Conservation (phyloP, 2,888 invertebrate genomes). For the Orthosia gothica region DNA sequence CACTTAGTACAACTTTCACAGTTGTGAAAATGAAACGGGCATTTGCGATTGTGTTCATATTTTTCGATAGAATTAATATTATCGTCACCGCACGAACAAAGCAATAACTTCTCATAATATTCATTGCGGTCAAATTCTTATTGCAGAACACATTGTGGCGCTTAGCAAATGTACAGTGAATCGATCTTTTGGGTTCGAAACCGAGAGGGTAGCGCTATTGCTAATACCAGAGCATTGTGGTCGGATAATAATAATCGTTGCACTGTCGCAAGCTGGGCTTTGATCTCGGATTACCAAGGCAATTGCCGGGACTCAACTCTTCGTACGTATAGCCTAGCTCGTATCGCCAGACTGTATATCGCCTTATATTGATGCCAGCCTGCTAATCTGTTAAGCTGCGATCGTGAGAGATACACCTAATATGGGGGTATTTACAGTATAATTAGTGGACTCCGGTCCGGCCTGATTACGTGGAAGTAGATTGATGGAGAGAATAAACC, state of each 20-base stretch:
- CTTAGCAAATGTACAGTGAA: slow-evolving; percentile 34
- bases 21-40: slow-evolving; percentile 10
- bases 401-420: slow-evolving; percentile 63
- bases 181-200: slow-evolving; percentile 56
- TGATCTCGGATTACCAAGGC: slow-evolving; percentile 69
- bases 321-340: background rate
- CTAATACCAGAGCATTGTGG: slow-evolving; percentile 63
- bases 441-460: slow-evolving; percentile 65
- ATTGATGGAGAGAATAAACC: slow-evolving; percentile 67
- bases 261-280: slow-evolving; percentile 64
- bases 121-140: slow-evolving; percentile 24
- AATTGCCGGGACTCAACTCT: slow-evolving; percentile 57
- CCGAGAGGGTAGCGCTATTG: slow-evolving; percentile 39
- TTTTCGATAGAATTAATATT: slow-evolving; percentile 27
- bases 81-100: slow-evolving; percentile 19
- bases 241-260: slow-evolving; percentile 66
- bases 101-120: slow-evolving; percentile 28
- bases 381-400: slow-evolving; percentile 68
- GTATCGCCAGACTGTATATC: slow-evolving; percentile 13
- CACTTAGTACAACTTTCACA: slow-evolving; percentile 21
- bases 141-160: slow-evolving; percentile 23
- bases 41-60: slow-evolving; percentile 8
- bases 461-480: slow-evolving; percentile 67
- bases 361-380: slow-evolving; percentile 48
- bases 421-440: slow-evolving; percentile 65